Percentiles rank a stretch among this genome's conserved stretches.
Evolutionary conservation across 2,888 invertebrate species (phyloP).

Genomic region (Gymnosoma rotundatum): DNA sequence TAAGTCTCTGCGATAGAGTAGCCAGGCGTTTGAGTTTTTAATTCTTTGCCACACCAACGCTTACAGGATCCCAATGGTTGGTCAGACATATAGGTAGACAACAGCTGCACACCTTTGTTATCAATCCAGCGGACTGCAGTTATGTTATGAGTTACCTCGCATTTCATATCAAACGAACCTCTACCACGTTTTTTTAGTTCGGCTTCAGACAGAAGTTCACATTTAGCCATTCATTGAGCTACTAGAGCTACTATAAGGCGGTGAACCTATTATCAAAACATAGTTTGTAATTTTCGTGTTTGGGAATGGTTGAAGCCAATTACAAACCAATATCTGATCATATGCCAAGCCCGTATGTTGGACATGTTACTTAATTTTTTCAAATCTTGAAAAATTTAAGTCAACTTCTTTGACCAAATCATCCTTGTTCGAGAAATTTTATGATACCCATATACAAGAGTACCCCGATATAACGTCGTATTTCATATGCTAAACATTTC

Average conservation of each 20-base stretch:
- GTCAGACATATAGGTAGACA: conserved; percentile 11
- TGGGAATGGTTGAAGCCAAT: conserved; percentile 1
- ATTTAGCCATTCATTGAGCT: conserved; percentile 13
- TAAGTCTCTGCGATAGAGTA: neutral
- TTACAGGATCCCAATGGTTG: conserved; percentile 9
- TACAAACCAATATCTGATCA: conserved; percentile 18
- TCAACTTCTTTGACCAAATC: conserved; percentile 25
- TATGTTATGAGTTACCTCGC: conserved; percentile 5
- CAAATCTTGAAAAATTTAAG: conserved; percentile 35
- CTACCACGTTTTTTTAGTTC: conserved; percentile 18
- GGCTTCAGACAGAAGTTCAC: conserved; percentile 15
- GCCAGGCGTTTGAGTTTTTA: conserved; percentile 10
- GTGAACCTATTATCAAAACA: conserved; percentile 1
- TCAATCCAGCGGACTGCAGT: conserved; percentile 11
- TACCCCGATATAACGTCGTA: conserved; percentile 39
- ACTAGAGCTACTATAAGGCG: conserved; percentile 6
- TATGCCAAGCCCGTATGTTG: conserved; percentile 7
- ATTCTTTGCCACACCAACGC: conserved; percentile 10
- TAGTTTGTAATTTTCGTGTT: neutral
- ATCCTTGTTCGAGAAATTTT: conserved; percentile 30
- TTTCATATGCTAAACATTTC: conserved; percentile 35
- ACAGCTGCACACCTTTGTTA: conserved; percentile 29
- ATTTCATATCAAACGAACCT: conserved; percentile 13
- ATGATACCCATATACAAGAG: conserved; percentile 26
- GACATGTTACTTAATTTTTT: neutral